Conservation (phyloP, 2,113 vertebrate genomes). For the Platysternon megacephalum region DNA sequence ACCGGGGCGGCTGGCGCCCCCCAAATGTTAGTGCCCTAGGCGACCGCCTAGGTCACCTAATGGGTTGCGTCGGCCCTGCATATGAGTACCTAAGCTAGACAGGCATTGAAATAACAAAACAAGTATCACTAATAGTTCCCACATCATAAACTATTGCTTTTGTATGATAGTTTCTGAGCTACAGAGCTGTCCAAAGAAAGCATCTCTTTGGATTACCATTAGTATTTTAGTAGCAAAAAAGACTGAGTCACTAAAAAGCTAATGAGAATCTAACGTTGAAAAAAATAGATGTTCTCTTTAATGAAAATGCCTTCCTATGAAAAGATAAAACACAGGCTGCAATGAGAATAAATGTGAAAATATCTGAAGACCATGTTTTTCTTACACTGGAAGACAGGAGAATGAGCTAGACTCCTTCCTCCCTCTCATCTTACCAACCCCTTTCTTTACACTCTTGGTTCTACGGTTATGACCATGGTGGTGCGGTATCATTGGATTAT, state of each 20-base stretch:
- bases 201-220: not conserved
- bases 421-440: not conserved
- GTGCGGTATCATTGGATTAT: not conserved
- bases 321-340: not conserved
- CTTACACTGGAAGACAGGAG: not conserved
- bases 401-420: not conserved
- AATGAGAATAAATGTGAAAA: constrained; percentile 25
- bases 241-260: not conserved
- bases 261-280: not conserved
- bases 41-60: too few relatives aligned
- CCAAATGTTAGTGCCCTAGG: too few relatives aligned
- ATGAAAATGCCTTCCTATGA: not conserved
- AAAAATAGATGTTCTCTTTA: not conserved
- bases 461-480: not conserved
- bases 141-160: not conserved
- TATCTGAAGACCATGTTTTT: not conserved
- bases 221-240: not conserved
- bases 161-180: not conserved
- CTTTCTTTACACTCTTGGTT: not conserved
- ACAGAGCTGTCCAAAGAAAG: not conserved
- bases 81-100: too few relatives aligned
- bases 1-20: too few relatives aligned
- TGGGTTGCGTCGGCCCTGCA: too few relatives aligned
- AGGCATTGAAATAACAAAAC: not conserved
- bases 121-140: not conserved